Evolutionary conservation across 2,888 invertebrate species (phyloP).

Genomic region (Morpho achilles): DNA sequence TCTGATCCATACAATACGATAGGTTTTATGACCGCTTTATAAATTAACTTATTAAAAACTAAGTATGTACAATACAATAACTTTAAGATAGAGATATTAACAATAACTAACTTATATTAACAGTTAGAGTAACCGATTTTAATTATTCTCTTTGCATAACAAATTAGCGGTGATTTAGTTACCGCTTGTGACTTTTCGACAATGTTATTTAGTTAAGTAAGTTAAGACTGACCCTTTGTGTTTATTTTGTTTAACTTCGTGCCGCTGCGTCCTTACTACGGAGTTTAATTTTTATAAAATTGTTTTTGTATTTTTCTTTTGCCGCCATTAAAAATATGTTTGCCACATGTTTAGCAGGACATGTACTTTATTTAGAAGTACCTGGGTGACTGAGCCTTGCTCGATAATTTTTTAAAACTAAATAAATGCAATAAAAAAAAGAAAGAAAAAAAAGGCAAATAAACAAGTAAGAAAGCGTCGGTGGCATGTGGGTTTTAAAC

Average conservation of each 20-base stretch:
- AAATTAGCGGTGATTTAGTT: conserved; percentile 26
- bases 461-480: too few relatives aligned
- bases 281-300: conserved; percentile 4
- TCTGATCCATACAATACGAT: too few relatives aligned
- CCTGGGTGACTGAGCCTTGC: too few relatives aligned
- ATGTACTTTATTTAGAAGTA: too few relatives aligned
- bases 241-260: conserved; percentile 15
- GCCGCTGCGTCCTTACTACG: conserved; percentile 10
- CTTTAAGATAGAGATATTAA: not conserved
- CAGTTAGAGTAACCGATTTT: conserved; percentile 17
- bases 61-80: too few relatives aligned
- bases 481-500: too few relatives aligned
- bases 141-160: conserved; percentile 22
- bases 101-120: not conserved
- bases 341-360: not conserved
- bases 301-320: too few relatives aligned
- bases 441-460: too few relatives aligned
- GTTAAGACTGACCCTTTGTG: conserved; percentile 27
- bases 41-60: too few relatives aligned
- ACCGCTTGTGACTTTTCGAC: conserved; percentile 26
- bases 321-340: not conserved
- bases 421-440: too few relatives aligned
- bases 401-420: too few relatives aligned
- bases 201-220: conserved; percentile 28
- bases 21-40: too few relatives aligned